Evolutionary conservation across 2,113 vertebrate species (phyloP).

Genomic region (Pterocles orientalis): DNA sequence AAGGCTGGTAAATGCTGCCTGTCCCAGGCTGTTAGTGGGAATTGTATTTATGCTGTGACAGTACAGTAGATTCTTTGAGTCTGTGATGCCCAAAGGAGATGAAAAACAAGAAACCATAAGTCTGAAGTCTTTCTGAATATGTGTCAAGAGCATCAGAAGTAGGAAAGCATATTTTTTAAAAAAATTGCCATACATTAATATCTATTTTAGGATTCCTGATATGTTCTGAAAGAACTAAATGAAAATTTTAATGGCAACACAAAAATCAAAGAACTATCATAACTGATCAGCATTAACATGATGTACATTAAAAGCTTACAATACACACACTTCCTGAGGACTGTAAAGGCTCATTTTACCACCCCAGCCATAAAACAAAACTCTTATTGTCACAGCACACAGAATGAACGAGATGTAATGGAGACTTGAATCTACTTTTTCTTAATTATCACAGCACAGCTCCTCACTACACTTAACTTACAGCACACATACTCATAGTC

Average conservation of each 20-base stretch:
- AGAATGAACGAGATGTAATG: neutral
- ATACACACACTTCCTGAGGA: neutral
- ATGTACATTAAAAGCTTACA: neutral
- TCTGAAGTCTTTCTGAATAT: slow-evolving; percentile 51
- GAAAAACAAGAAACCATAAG: slow-evolving; percentile 55
- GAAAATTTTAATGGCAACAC: neutral
- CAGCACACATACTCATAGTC: neutral
- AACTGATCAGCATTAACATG: neutral
- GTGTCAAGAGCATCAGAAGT: slow-evolving; percentile 21
- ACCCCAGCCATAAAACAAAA: neutral
- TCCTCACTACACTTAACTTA: neutral
- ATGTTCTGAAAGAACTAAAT: neutral
- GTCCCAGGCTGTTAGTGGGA: slow-evolving; percentile 23
- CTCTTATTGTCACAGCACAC: neutral
- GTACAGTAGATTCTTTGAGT: slow-evolving; percentile 11
- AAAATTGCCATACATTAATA: neutral
- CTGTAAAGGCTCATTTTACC: neutral
- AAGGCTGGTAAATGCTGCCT: slow-evolving; percentile 43
- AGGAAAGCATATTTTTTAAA: neutral
- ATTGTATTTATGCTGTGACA: slow-evolving; percentile 36
- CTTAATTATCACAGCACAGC: neutral
- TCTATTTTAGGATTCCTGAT: neutral
- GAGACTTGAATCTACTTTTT: neutral
- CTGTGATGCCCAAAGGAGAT: slow-evolving; percentile 38
- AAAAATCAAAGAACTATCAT: neutral